Evolutionary conservation across 2,113 vertebrate genomes (phyloP), one percentile per base, ranked within the genome.

Genomic region (Sapayoa aenigma): DNA sequence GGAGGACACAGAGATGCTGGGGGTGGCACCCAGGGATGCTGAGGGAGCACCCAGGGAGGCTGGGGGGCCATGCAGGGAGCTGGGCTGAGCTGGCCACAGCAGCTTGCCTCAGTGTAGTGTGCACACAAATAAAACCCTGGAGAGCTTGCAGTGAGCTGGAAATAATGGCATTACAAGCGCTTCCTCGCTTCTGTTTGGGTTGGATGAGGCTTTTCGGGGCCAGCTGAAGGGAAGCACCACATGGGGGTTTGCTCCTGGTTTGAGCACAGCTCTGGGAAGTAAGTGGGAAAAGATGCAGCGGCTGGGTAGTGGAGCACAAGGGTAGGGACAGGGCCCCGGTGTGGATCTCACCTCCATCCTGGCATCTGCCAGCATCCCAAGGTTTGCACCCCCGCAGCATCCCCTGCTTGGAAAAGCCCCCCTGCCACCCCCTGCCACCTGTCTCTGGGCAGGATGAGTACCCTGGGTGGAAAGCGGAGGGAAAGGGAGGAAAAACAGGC

Each of bases 81-180:
- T 53, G 75, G 72, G 59, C 28, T 1, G 39, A 89, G 73, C 74
- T 21, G 62, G 74, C 52, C 3, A 9, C 6, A 2, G 76, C 77
- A 66, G 87, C 46, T 35, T 24, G 72, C 35, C 55, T 59, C 4
- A 2, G 53, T 5, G 52, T 3, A 19, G 63, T 13, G 42, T 14
- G 9, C 8, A 39, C 71, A 47, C 74, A 52, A 17, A 75, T 52
- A 44, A 87, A 95, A 87, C 67, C 81, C 91, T 2, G 8, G 84
- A 82, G 92, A 90, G 92, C n/a, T 79, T 62, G 68, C 85, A 46
- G 44, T 37, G 73, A 82, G 80, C 90, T 95, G 94, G 95, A 92
- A 96, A 76, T 95, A 94, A 95, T 18, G 62, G 50, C 91, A 94
- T 96, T 84, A 91, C 67, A 4, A 35, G 94, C 28, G 37, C 82